phyloP scores from a whole-genome alignment of 2,888 invertebrate species.

The Drosophila rubida region DNA sequence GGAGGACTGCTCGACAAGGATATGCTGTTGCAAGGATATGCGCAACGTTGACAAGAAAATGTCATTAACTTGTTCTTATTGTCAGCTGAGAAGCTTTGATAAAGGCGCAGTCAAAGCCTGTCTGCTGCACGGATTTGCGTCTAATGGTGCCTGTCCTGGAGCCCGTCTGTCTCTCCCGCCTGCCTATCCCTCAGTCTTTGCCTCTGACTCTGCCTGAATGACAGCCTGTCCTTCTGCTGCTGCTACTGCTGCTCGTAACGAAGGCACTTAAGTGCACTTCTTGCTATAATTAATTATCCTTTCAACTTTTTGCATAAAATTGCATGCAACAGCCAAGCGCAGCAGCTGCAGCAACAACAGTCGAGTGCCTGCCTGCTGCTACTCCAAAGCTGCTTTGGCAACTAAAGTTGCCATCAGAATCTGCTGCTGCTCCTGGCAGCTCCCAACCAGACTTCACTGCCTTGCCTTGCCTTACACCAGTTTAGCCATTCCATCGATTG shows the following conservation, averaged over 20 bases:
- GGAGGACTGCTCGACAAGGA: conserved; percentile 26
- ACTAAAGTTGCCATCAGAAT: conserved; percentile 26
- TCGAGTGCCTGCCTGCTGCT: conserved; percentile 35
- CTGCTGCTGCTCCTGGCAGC: conserved; percentile 18
- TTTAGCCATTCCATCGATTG: conserved; percentile 68
- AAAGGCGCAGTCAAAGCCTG: conserved; percentile 74
- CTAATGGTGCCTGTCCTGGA: conserved; percentile 59
- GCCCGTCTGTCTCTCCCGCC: not conserved
- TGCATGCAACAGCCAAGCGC: conserved; percentile 70
- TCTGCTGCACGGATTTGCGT: conserved; percentile 68
- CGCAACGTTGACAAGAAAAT: conserved; percentile 72
- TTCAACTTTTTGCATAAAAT: conserved; percentile 78
- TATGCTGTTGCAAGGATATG: conserved; percentile 54
- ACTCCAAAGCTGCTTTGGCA: conserved; percentile 16
- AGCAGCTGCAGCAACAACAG: conserved; percentile 2
- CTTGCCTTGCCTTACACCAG: conserved; percentile 14
- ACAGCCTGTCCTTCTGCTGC: conserved; percentile 16
- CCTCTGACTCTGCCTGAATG: conserved; percentile 1
- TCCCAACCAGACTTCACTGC: too few species aligned
- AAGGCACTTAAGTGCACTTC: conserved; percentile 81
- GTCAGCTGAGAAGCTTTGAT: conserved; percentile 75
- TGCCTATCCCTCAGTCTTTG: conserved; percentile 11
- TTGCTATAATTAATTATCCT: conserved; percentile 82
- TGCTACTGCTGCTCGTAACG: conserved; percentile 62
- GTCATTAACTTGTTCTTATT: conserved; percentile 81